phyloP scores from a whole-genome alignment of 2,797 vertebrate species.

The Notoglanidium macrostoma region DNA sequence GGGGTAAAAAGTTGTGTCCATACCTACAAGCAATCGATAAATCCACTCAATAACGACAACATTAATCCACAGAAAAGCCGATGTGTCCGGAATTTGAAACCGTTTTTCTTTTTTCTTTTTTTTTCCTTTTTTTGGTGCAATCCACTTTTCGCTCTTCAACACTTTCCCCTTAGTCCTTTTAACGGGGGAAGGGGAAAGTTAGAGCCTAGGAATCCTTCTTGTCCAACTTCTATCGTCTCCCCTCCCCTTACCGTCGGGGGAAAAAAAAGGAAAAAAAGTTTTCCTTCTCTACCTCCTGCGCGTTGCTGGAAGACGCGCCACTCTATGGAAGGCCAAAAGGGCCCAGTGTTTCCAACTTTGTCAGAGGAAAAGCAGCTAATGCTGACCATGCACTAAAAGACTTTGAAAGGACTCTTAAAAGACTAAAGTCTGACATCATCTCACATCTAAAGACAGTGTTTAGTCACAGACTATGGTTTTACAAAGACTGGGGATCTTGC shows the following conservation, averaged over 20 bases:
- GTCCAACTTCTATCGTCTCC: slow-evolving; percentile 71
- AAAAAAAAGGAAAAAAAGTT: slow-evolving; percentile 13
- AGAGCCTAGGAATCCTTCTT: slow-evolving; percentile 55
- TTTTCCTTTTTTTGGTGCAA: slow-evolving; percentile 16
- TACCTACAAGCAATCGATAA: slow-evolving; percentile 70
- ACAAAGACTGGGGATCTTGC: too few species aligned
- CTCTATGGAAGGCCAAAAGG: slow-evolving; percentile 35
- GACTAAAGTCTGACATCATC: too few species aligned
- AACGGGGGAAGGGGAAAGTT: slow-evolving; percentile 63
- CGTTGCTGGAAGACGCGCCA: not conserved
- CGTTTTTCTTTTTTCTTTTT: not conserved
- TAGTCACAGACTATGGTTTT: too few species aligned
- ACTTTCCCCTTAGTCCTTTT: slow-evolving; percentile 59
- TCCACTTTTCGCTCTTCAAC: slow-evolving; percentile 49
- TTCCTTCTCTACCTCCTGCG: not conserved
- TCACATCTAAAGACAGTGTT: too few species aligned
- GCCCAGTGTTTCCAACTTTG: not conserved
- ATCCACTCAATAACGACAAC: slow-evolving; percentile 61
- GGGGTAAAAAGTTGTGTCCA: slow-evolving; percentile 40
- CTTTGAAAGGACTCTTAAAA: too few species aligned
- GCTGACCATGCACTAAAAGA: too few species aligned
- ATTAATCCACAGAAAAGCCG: slow-evolving; percentile 67
- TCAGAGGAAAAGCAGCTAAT: not conserved
- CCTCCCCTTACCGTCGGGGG: slow-evolving; percentile 39
- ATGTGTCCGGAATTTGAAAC: slow-evolving; percentile 30